Conservation (phyloP, 2,113 vertebrate genomes). For the Notechis scutatus region DNA sequence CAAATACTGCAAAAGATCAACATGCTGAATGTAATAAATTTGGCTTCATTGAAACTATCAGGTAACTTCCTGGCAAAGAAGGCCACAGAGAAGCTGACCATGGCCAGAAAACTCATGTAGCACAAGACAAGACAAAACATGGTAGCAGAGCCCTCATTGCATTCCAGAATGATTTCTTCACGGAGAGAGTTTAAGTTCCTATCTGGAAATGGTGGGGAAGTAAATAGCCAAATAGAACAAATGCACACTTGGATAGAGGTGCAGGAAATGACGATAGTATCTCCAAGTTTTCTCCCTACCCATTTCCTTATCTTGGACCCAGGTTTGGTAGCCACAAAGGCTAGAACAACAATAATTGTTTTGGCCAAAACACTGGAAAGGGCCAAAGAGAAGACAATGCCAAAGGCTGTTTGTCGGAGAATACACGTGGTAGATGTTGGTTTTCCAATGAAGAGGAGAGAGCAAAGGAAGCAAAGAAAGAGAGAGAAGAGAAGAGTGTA, state of each 20-base stretch:
- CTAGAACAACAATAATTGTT: not conserved
- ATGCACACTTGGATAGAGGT: not conserved
- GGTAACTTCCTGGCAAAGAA: slow-evolving; percentile 4
- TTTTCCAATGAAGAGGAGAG: not conserved
- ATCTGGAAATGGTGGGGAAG: not conserved
- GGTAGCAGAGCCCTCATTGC: not conserved
- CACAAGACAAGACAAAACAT: not conserved
- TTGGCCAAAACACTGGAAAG: not conserved
- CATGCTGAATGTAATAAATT: not conserved
- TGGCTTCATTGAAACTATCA: slow-evolving; percentile 3
- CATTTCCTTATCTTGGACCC: not conserved
- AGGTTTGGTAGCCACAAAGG: not conserved
- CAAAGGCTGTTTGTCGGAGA: not conserved
- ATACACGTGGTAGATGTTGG: not conserved
- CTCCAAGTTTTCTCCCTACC: not conserved
- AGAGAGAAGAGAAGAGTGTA: not conserved
- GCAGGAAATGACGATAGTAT: not conserved
- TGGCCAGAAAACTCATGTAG: not conserved
- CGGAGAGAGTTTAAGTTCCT: not conserved
- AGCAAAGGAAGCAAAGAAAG: not conserved
- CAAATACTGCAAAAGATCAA: not conserved
- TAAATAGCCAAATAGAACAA: not conserved
- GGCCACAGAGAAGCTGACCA: not conserved
- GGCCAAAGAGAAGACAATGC: not conserved
- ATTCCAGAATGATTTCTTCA: not conserved